Evolutionary conservation across 2,797 vertebrate species (phyloP).

Genomic region (Leucoraja ocellata): DNA sequence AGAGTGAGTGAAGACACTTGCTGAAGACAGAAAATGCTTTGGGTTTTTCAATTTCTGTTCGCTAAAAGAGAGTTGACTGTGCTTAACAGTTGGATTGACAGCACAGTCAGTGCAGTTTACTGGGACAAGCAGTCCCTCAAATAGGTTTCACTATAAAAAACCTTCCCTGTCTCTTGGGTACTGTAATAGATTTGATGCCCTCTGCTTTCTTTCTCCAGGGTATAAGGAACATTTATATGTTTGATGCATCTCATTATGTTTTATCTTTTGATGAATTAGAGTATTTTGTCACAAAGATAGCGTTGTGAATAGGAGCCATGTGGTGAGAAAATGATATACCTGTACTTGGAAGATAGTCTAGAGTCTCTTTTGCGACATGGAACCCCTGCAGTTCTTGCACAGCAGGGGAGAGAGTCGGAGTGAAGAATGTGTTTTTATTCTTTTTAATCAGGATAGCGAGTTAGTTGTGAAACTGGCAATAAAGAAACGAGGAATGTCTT

Average conservation of each 20-base stretch:
- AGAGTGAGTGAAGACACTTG: neutral
- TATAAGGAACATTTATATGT: conserved; percentile 35
- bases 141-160: conserved; percentile 29
- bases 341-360: conserved; percentile 5
- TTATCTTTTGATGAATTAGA: conserved; percentile 36
- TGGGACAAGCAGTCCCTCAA: neutral
- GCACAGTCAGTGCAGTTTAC: neutral
- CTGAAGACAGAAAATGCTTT: conserved; percentile 31
- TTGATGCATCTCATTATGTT: conserved; percentile 36
- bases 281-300: conserved; percentile 27
- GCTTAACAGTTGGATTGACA: conserved; percentile 34
- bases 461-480: neutral
- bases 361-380: neutral
- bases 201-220: conserved; percentile 33
- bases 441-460: neutral
- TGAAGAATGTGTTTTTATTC: conserved; percentile 3
- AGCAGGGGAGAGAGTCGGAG: neutral
- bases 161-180: conserved; percentile 1
- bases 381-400: neutral
- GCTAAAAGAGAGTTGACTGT: conserved; percentile 23
- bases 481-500: neutral
- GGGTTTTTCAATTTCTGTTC: conserved; percentile 32
- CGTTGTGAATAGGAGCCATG: neutral
- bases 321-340: conserved; percentile 26
- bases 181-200: conserved; percentile 37